Evolutionary conservation across 2,797 vertebrate genomes (phyloP), one percentile per base, ranked within the genome.

Genomic region (Fringilla coelebs): DNA sequence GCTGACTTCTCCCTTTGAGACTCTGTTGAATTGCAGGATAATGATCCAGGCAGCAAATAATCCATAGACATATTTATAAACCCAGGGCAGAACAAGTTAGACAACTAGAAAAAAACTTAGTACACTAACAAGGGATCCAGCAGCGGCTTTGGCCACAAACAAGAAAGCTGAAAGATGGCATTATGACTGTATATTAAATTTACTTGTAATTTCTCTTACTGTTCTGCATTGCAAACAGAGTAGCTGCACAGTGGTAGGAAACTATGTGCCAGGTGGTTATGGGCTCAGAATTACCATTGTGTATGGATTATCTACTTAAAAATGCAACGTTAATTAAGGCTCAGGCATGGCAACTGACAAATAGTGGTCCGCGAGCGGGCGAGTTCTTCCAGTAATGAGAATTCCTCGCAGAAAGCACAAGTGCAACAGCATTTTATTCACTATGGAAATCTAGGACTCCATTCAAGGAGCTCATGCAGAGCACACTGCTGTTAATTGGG

Each of bases 271-370:
- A 95, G 86, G 92, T 88, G 82, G 73, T 70, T 94, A 92, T 48
- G 31, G 70, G 51, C 66, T 88, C 70, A 91, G 62, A 94, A 96
- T 95, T 94, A 92, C 55, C 91, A 92, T 92, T 92, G 91, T 88
- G 70, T 89, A 88, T 84, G 70, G 75, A 91, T 89, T 89, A 79
- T 22, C 91, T 90, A 52, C 78, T 95, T 91, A 58, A 41, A 89
- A 91, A 96, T 66, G 65, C 71, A 94, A 83, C 0, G 4, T 93
- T 97, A 96, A 96, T 96, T 96, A 96, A 96, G 62, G 89, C 91
- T 96, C 91, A 96, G 84, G 54, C 0, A 0, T 11, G 0, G 83
- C 48, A 52, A 81, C 58, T 84, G 87, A 94, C 60, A 91, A 77
- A 92, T 36, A 78, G 75, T 15, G 63, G 58, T 63, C 60, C 15